Base-by-base conservation (phyloP, 2,888 invertebrate species). In the Sycophila texana region DNA sequence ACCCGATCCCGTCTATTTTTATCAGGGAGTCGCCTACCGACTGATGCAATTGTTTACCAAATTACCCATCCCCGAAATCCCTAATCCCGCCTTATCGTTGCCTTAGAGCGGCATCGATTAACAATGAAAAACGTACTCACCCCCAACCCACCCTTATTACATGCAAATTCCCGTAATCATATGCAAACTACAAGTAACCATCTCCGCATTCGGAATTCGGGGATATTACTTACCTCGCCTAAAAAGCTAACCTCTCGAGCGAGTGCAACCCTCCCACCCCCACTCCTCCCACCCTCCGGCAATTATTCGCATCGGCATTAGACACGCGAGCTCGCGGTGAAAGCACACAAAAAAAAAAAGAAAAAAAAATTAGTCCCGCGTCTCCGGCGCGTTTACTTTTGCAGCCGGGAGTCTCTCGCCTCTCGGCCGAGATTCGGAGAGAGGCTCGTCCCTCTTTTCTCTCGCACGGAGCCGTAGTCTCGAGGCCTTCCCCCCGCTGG, bases 401-500 rank as follows among this genome's bases (percentile, higher is more conserved):
- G 30, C 18, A 51, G 16, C 61, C 30, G 30, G 30, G 39, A 7
- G 10, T 51, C 67, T 63, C 13, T 53, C 39, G 20, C 39, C 18
- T 20, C 16, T 18, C 49, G 60, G n/a, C 58, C 20, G 58, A 13
- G 18, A 22, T 58, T 58, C 12, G n/a, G 18, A 13, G 18, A 13
- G n/a, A 22, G 58, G n/a, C n/a, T 53, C 53, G 2, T 18, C 58
- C 58, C 18, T 39, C 18, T 20, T n/a, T 65, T 22, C 16, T 26
- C n/a, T 20, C 18, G 1, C 39, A 39, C 39, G 39, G 39, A 39
- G 39, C 18, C 10, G n/a, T 39, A 10, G 26, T 75, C 79, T 72
- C 66, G 71, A 58, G 66, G 53, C 60, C 5, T 26, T 60, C 26
- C 26, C 22, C n/a, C 72, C 53, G 47, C 51, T 12, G 18, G 13